Evolutionary conservation across 2,113 vertebrate genomes (phyloP).

Genomic region (Tor tambroides): DNA sequence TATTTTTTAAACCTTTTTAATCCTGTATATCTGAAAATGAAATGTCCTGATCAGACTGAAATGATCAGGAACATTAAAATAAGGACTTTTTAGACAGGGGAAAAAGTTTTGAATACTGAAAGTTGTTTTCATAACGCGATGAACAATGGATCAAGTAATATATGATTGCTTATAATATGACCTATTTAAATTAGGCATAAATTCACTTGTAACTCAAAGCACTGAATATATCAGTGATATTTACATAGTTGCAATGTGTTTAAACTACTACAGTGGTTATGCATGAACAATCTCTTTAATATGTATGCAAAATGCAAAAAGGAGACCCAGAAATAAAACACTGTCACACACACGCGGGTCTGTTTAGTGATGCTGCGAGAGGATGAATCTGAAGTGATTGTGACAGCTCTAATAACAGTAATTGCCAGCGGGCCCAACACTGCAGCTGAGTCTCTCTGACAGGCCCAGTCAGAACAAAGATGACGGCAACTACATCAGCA

Average conservation of each 20-base stretch:
- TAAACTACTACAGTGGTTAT: neutral
- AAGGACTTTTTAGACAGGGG: too few species aligned
- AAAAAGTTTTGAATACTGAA: too few species aligned
- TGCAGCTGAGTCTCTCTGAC: conserved; percentile 51
- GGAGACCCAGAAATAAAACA: neutral
- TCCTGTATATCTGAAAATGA: neutral
- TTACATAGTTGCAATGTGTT: neutral
- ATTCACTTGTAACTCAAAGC: conserved; percentile 26
- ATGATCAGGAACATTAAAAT: too few species aligned
- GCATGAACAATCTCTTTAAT: conserved; percentile 17
- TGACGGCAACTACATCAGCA: conserved; percentile 34
- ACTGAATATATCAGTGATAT: conserved; percentile 25
- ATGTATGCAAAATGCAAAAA: conserved; percentile 3
- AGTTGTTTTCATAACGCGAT: too few species aligned
- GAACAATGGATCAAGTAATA: neutral
- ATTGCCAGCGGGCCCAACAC: conserved; percentile 36
- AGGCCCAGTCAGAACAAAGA: conserved; percentile 54
- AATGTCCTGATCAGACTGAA: neutral
- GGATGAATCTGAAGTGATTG: conserved; percentile 43
- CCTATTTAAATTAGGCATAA: conserved; percentile 36
- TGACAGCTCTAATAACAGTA: conserved; percentile 56
- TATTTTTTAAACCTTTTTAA: neutral
- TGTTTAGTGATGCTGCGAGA: conserved; percentile 30
- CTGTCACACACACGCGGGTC: neutral
- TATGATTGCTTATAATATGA: neutral